Percentiles rank a stretch among this genome's conserved stretches.
Evolutionary conservation across 2,888 invertebrate genomes (phyloP).

Genomic region (Choristoneura rosaceana): DNA sequence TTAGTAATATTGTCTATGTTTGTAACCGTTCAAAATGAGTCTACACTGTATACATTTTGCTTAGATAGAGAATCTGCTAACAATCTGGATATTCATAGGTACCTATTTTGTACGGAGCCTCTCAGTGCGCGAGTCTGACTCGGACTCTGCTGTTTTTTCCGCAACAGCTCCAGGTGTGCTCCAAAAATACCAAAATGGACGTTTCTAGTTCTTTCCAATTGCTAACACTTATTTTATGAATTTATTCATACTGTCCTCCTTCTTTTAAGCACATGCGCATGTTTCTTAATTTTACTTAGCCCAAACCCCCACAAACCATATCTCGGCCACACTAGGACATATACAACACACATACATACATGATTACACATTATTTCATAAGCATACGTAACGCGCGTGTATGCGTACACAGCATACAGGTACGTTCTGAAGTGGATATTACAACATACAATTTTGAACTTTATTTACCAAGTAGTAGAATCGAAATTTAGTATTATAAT

Average conservation of each 20-base stretch:
- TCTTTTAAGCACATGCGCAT: not conserved
- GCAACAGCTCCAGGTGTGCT: too few species aligned
- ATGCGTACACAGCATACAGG: conserved; percentile 17
- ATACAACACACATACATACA: conserved; percentile 52
- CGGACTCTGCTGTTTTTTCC: too few species aligned
- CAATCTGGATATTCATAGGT: too few species aligned
- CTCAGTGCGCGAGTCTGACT: too few species aligned
- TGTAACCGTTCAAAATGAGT: too few species aligned
- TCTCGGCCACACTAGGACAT: conserved; percentile 64
- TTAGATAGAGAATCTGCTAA: too few species aligned
- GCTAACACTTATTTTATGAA: not conserved
- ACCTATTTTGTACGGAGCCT: too few species aligned
- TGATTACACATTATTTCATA: conserved; percentile 37
- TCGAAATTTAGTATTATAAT: conserved; percentile 45
- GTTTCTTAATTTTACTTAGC: conserved; percentile 4
- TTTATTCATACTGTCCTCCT: not conserved
- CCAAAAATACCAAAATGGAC: not conserved
- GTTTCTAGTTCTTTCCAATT: not conserved
- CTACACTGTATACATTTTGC: too few species aligned
- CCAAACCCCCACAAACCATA: conserved; percentile 39
- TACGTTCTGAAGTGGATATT: conserved; percentile 15
- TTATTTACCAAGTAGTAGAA: conserved; percentile 48
- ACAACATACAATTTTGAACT: conserved; percentile 46
- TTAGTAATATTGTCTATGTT: too few species aligned
- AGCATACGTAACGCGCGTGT: conserved; percentile 29